Evolutionary conservation across 1,140 invertebrate genomes (phyloP), one percentile per base, ranked within the genome.

Genomic region (Zelostemma sp.): DNA sequence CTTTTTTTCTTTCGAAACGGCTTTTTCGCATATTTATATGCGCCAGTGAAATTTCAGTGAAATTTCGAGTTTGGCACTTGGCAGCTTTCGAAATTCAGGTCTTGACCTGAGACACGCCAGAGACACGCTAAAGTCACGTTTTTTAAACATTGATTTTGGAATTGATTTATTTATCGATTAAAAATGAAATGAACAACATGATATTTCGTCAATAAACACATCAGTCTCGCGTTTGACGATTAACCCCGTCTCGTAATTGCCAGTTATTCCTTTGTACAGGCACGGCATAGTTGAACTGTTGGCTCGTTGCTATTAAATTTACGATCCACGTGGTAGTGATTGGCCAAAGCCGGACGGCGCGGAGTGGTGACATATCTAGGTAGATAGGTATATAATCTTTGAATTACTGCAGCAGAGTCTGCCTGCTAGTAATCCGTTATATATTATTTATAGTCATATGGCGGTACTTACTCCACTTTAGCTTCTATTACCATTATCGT

Each of bases 241-340:
- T 56, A 73, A 68, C 48, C 63, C 59, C 18, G 40, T 43, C 68
- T 68, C 56, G 63, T 71, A 71, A 71, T 66, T 61, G 56, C 40
- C 58, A 66, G 64, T 71, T 66, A 62, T 66, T 71, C 59, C 41
- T 62, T 71, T 63, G 58, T 59, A 50, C 46, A 50, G 54, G 51
- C 61, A 71, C 58, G 41, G 58, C 58, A 61, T 50, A 50, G 70
- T 74, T 77, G 69, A 70, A 67, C 56, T 72, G 69, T 77, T 74
- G 69, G 72, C 69, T 76, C 74, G 74, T 80, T 80, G 76, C 73
- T 77, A 80, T 80, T 81, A 77, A 81, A 83, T 83, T 83, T 83
- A 83, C 71, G 79, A 80, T 65, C 69, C 64, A 73, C 55, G 68
- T 70, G 72, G 71, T 68, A 60, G 72, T 74, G 77, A 80, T 80